A percentile compares a stretch with the other conserved stretches of the same genome.
phyloP scores from a whole-genome alignment of 2,113 vertebrate species.

The Sporophila hypoxantha region DNA sequence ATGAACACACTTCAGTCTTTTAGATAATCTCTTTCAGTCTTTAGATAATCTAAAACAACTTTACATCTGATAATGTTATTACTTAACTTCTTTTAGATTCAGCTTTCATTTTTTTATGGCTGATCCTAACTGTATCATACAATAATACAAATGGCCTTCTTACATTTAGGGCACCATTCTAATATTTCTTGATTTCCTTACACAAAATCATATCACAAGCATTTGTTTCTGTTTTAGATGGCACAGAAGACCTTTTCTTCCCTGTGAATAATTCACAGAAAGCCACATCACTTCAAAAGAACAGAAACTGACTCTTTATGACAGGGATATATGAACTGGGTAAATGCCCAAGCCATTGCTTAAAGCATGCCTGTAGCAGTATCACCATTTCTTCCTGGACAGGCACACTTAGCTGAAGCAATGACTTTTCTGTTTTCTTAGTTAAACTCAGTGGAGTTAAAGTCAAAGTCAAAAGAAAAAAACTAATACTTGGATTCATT shows the following conservation, averaged over 20 bases:
- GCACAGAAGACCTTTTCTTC: conserved; percentile 12
- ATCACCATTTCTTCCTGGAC: not conserved
- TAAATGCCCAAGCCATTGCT: conserved; percentile 57
- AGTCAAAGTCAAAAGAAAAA: conserved; percentile 60
- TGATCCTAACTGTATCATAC: not conserved
- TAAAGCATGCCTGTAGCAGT: conserved; percentile 57
- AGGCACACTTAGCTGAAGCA: conserved; percentile 23
- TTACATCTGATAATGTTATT: not conserved
- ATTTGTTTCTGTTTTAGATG: not conserved
- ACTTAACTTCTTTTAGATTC: not conserved
- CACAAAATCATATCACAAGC: not conserved
- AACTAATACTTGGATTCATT: conserved; percentile 26
- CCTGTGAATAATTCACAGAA: conserved; percentile 23
- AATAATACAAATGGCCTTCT: not conserved
- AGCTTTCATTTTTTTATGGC: not conserved
- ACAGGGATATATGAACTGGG: conserved; percentile 58
- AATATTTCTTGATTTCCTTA: not conserved
- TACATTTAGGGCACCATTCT: not conserved
- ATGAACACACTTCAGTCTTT: not conserved
- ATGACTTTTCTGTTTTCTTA: conserved; percentile 35
- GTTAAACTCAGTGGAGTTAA: conserved; percentile 44
- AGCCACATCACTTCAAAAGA: conserved; percentile 45
- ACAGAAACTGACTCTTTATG: conserved; percentile 49
- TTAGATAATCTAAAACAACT: not conserved
- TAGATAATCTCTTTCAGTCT: not conserved